A percentile compares a stretch with the other conserved stretches of the same genome.
Conservation (phyloP, 2,113 vertebrate species). For the Eublepharis macularius region DNA sequence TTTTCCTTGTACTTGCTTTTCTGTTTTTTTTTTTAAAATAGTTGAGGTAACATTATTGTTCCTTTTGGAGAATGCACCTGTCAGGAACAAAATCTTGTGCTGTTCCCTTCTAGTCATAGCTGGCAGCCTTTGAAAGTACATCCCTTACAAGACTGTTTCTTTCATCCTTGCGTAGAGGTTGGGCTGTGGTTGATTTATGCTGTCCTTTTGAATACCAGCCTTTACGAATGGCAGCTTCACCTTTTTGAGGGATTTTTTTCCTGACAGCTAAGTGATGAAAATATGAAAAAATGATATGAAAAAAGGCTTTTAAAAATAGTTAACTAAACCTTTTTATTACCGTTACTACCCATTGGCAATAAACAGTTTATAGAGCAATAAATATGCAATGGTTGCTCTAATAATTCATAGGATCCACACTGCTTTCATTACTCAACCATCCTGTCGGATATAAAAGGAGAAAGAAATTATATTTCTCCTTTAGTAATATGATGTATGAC, state of each 20-base stretch:
- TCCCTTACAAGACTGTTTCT: conserved; percentile 16
- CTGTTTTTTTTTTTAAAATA: accelerated
- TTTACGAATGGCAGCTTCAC: conserved; percentile 26
- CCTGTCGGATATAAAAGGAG: neutral
- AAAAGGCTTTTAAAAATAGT: neutral
- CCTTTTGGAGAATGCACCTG: conserved; percentile 53
- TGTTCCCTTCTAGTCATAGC: conserved; percentile 48
- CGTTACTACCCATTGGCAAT: neutral
- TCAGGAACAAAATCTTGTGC: conserved; percentile 40
- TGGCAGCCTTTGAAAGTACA: conserved; percentile 67
- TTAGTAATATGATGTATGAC: neutral
- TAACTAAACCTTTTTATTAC: neutral
- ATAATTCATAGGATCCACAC: no score
- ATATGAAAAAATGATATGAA: no score
- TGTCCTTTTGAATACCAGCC: conserved; percentile 50
- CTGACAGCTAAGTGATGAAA: conserved; percentile 11
- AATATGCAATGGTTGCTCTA: neutral
- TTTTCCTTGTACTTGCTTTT: neutral
- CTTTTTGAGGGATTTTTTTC: neutral
- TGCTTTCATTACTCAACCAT: neutral
- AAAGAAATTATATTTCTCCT: neutral
- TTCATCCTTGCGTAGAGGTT: conserved; percentile 40
- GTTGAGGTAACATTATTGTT: neutral
- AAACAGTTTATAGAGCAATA: neutral
- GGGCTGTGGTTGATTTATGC: conserved; percentile 22